phyloP scores from a whole-genome alignment of 2,113 vertebrate genomes.

The Nothocercus julius region DNA sequence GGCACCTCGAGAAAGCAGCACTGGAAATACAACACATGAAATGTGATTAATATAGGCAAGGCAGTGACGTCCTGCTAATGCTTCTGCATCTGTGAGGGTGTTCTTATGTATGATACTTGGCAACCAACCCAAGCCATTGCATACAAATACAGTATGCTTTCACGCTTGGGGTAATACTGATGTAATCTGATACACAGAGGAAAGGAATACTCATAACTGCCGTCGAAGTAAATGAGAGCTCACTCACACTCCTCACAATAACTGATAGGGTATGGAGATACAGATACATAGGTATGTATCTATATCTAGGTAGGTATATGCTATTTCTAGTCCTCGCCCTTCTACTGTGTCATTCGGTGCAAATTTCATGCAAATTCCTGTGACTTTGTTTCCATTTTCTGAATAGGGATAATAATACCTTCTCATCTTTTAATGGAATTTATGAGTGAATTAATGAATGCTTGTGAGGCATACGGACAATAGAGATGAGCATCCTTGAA shows the following conservation, averaged over 20 bases:
- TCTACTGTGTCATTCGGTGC: neutral
- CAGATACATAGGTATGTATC: rapidly evolving
- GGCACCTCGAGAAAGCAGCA: neutral
- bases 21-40: neutral
- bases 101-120: neutral
- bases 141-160: neutral
- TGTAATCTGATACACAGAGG: neutral
- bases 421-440: neutral
- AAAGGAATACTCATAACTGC: too few relatives aligned
- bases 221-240: neutral
- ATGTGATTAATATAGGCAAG: neutral
- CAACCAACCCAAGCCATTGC: neutral
- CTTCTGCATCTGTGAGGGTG: neutral
- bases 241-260: neutral
- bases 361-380: neutral
- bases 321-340: neutral
- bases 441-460: neutral
- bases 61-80: neutral
- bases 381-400: neutral
- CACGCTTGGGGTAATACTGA: neutral
- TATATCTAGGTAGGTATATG: too few relatives aligned
- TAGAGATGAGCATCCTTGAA: neutral
- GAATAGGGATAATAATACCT: neutral
- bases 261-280: neutral
- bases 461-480: neutral